Conservation (phyloP, 2,113 vertebrate genomes). For the Ranitomeya variabilis region DNA sequence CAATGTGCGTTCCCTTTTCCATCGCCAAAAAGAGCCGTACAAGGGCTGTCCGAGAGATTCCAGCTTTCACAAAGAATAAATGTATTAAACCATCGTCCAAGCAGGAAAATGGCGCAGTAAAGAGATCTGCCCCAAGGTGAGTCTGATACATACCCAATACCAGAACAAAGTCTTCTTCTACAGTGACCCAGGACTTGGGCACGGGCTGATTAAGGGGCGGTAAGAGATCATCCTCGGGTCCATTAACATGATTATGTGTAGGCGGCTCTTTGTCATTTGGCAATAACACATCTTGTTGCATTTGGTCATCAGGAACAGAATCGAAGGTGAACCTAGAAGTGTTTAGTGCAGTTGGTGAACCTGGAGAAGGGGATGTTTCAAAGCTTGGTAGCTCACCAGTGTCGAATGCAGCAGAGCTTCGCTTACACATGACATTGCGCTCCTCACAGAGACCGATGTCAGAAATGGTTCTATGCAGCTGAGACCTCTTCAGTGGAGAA, state of each 20-base stretch:
- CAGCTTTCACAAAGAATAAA: slow-evolving; percentile 82
- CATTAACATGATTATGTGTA: neutral
- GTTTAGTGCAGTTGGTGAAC: slow-evolving; percentile 69
- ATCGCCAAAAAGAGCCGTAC: slow-evolving; percentile 87
- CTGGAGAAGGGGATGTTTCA: slow-evolving; percentile 71
- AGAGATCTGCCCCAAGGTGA: slow-evolving; percentile 84
- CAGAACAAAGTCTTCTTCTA: slow-evolving; percentile 87
- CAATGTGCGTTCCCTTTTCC: slow-evolving; percentile 83
- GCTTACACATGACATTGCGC: slow-evolving; percentile 71
- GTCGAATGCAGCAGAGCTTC: slow-evolving; percentile 56
- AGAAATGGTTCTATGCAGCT: slow-evolving; percentile 85
- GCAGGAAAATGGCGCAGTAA: slow-evolving; percentile 79
- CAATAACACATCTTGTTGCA: slow-evolving; percentile 60
- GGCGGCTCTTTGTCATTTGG: slow-evolving; percentile 28
- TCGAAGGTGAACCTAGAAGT: slow-evolving; percentile 71
- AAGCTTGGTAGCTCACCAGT: slow-evolving; percentile 71
- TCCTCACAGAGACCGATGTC: slow-evolving; percentile 85
- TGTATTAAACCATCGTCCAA: slow-evolving; percentile 88
- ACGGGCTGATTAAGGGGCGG: slow-evolving; percentile 80
- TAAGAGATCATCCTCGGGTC: slow-evolving; percentile 78
- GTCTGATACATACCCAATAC: slow-evolving; percentile 84
- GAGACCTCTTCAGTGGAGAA: slow-evolving; percentile 71
- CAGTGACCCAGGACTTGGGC: slow-evolving; percentile 82
- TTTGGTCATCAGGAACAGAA: slow-evolving; percentile 4
- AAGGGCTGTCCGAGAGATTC: slow-evolving; percentile 82